These are phyloP conservation scores for Hemibagrus wyckioides DNA, from an alignment of 2,113 vertebrate genomes.

Conservation along the genomic window DNA sequence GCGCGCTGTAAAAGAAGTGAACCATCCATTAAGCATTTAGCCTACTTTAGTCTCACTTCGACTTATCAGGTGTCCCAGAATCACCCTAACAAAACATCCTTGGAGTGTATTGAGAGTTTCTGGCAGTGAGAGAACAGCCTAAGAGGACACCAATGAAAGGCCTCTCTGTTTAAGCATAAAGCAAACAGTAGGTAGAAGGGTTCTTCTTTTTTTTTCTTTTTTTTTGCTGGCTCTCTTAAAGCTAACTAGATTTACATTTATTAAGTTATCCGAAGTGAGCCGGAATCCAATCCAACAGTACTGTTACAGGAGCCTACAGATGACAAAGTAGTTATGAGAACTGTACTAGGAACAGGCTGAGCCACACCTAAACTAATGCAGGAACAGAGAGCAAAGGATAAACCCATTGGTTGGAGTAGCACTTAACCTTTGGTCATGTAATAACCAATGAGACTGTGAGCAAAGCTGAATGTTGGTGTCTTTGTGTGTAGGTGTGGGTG, in stretches of 20 bases:
- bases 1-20: neutral
- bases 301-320: neutral
- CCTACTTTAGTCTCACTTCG: slow-evolving; percentile 31
- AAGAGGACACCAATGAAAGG: slow-evolving; percentile 33
- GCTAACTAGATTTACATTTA: neutral
- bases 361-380: slow-evolving; percentile 2
- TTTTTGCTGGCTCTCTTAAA: neutral
- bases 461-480: neutral
- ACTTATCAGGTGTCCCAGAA: slow-evolving; percentile 42
- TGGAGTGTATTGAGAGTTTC: slow-evolving; percentile 20
- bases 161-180: slow-evolving; percentile 29
- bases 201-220: too few relatives aligned
- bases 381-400: neutral
- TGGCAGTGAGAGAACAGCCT: neutral
- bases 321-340: neutral
- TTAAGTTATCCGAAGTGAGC: neutral
- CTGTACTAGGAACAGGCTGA: neutral
- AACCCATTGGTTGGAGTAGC: neutral
- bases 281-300: neutral
- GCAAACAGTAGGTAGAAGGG: neutral
- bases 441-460: neutral
- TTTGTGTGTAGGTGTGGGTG: neutral
- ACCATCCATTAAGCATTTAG: slow-evolving; percentile 3
- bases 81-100: slow-evolving; percentile 43
- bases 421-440: neutral